phyloP scores from a whole-genome alignment of 2,797 vertebrate species.

The Dendrocincla fuliginosa region DNA sequence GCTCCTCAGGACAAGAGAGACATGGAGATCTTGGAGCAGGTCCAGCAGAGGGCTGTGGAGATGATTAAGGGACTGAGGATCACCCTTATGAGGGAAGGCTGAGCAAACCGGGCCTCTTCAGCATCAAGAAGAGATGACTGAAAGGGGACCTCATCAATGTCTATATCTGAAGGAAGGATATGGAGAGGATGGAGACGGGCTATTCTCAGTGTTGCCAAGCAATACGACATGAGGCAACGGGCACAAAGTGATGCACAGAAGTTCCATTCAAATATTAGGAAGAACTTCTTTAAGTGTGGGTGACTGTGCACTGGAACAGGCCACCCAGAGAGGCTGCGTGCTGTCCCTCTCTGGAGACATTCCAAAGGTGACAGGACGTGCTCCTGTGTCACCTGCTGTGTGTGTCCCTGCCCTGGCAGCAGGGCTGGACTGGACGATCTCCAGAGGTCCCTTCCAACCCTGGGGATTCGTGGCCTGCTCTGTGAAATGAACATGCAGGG shows the following conservation, averaged over 20 bases:
- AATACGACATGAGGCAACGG: neutral
- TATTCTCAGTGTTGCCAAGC: rapidly evolving
- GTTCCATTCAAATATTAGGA: neutral
- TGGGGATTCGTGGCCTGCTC: too few species aligned
- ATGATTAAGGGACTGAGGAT: neutral
- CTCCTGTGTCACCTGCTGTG: too few species aligned
- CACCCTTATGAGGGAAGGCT: neutral
- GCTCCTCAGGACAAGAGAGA: neutral
- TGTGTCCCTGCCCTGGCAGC: neutral
- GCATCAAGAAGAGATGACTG: neutral
- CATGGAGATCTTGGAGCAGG: neutral
- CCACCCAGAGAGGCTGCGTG: rapidly evolving
- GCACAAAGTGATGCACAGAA: neutral
- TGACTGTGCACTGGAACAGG: neutral
- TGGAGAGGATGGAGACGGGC: neutral
- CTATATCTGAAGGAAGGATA: too few species aligned
- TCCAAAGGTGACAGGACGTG: too few species aligned
- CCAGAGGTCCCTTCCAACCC: too few species aligned
- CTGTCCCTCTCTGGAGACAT: too few species aligned
- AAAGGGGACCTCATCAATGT: too few species aligned
- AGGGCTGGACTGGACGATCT: too few species aligned
- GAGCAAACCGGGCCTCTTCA: neutral
- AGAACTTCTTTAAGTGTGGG: neutral
- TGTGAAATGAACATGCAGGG: too few species aligned
- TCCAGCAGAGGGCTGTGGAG: neutral